Percentiles rank a stretch among this genome's conserved stretches.
phyloP scores from a whole-genome alignment of 2,797 vertebrate species.

The Ibycter americanus region DNA sequence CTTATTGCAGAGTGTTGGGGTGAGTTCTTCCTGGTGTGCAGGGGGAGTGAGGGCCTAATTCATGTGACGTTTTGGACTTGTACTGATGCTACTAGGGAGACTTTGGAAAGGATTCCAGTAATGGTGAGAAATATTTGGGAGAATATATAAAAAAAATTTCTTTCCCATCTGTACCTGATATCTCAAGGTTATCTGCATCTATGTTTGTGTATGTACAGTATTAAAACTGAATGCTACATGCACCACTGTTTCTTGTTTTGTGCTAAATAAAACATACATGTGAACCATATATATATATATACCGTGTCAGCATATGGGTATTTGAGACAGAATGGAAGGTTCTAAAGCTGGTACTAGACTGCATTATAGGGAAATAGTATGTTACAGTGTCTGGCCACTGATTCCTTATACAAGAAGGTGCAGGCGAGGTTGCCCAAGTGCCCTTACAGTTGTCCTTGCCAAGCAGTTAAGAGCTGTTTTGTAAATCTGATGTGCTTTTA shows the following conservation, averaged over 20 bases:
- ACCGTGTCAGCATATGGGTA: neutral
- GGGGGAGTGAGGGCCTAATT: neutral
- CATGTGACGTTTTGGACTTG: neutral
- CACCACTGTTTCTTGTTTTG: neutral
- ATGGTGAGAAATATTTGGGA: neutral
- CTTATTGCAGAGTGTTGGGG: neutral
- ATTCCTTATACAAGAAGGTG: neutral
- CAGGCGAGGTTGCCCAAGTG: neutral
- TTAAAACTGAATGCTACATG: neutral
- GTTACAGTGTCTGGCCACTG: neutral
- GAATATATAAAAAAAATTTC: neutral
- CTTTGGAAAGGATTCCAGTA: neutral
- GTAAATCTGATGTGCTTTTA: neutral
- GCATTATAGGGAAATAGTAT: neutral
- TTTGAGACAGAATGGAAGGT: neutral
- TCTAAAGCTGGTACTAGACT: neutral
- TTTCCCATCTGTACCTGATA: neutral
- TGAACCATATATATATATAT: neutral
- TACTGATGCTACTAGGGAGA: neutral
- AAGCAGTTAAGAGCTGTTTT: neutral
- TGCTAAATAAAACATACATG: neutral
- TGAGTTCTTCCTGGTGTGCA: neutral
- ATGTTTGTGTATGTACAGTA: neutral
- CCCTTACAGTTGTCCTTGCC: neutral
- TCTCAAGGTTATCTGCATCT: neutral